Evolutionary conservation across 1,140 invertebrate species (phyloP).

Genomic region (Anoplophora glabripennis): DNA sequence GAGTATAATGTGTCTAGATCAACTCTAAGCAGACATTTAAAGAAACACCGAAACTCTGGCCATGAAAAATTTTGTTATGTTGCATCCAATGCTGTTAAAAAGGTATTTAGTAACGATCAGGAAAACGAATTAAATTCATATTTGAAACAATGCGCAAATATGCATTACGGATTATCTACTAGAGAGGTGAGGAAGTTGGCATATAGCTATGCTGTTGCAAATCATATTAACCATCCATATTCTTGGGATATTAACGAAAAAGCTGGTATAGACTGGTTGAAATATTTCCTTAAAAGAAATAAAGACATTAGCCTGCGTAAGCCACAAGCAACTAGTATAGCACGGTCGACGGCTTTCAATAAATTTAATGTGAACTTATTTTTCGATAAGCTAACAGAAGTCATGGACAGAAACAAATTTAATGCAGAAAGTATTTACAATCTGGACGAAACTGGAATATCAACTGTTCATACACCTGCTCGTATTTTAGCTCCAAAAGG

Average conservation of each 20-base stretch:
- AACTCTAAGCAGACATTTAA: too few species aligned
- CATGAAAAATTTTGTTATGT: too few species aligned
- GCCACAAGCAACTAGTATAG: constrained; percentile 7
- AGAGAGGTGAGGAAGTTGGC: constrained; percentile 25
- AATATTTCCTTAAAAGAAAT: constrained; percentile 38
- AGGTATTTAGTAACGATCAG: constrained; percentile 12
- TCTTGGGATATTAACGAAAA: constrained; percentile 11
- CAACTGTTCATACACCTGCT: background rate
- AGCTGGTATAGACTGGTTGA: constrained; percentile 23
- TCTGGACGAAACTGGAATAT: constrained; percentile 7
- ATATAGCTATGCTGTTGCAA: constrained; percentile 34
- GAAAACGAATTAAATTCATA: constrained; percentile 34
- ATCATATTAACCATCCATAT: constrained; percentile 29
- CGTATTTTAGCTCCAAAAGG: constrained; percentile 1
- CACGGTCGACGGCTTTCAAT: constrained; percentile 5
- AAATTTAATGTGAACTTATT: constrained; percentile 21
- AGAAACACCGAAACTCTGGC: too few species aligned
- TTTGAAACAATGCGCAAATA: constrained; percentile 34
- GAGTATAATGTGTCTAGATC: too few species aligned
- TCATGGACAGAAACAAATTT: constrained; percentile 2
- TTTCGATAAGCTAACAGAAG: constrained; percentile 17
- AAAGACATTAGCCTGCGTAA: background rate
- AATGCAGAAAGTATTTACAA: constrained; percentile 13
- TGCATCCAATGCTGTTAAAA: too few species aligned
- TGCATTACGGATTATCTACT: constrained; percentile 32